Conservation (phyloP, 2,797 vertebrate genomes). For the Eulemur coronatus region DNA sequence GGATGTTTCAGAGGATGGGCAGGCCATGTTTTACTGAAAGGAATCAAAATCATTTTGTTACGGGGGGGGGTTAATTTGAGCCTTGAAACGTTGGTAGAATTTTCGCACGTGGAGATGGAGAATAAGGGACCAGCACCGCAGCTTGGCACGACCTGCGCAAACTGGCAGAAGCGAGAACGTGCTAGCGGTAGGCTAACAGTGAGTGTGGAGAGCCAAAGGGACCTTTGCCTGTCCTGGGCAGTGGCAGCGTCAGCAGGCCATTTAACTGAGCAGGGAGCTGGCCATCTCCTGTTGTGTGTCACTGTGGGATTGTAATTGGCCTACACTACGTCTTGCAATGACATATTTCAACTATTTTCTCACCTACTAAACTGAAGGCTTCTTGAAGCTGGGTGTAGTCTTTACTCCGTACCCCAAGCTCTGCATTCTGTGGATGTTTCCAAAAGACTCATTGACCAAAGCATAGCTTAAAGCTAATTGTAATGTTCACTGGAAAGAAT, state of each 20-base stretch:
- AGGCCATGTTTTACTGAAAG: not conserved
- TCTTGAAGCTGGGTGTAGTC: not conserved
- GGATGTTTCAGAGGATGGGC: not conserved
- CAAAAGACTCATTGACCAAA: not conserved
- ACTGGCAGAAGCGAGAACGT: not conserved
- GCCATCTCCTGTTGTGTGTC: not conserved
- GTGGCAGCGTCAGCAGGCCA: not conserved
- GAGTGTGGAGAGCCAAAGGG: not conserved
- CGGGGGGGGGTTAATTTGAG: not conserved
- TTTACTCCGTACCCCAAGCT: not conserved
- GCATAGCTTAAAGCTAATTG: not conserved
- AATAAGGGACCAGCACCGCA: no score
- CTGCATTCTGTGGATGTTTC: not conserved
- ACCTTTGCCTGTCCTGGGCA: not conserved
- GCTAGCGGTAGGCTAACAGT: accelerated
- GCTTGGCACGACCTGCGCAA: not conserved
- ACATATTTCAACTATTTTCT: not conserved
- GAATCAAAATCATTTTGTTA: not conserved
- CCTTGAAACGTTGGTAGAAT: not conserved
- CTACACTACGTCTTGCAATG: not conserved
- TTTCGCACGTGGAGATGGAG: not conserved
- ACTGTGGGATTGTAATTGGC: not conserved
- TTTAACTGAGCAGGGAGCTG: not conserved
- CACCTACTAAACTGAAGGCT: not conserved
- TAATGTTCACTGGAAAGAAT: not conserved